Conservation (phyloP, 1,140 invertebrate genomes). For the Hyposmocoma kahamanoa region DNA sequence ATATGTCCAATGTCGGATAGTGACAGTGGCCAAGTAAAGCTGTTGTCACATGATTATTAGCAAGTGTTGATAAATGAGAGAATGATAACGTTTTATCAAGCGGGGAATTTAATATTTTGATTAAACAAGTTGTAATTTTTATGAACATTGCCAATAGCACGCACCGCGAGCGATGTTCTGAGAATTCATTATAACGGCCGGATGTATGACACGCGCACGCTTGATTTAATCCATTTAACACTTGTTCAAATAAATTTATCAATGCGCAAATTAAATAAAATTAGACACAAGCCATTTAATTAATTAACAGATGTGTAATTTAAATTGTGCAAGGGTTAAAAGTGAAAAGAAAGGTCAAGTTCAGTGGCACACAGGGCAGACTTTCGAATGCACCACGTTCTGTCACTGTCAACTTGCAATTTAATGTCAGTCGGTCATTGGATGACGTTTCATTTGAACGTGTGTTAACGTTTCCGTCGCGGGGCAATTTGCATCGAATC, state of each 20-base stretch:
- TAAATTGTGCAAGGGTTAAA: too few relatives aligned
- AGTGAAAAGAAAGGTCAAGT: conserved; percentile 34
- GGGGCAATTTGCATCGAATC: conserved; percentile 58
- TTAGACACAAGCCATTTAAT: too few relatives aligned
- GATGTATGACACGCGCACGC: too few relatives aligned
- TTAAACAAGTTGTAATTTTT: too few relatives aligned
- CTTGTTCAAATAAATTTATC: too few relatives aligned
- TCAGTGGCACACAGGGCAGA: conserved; percentile 31
- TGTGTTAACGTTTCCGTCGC: conserved; percentile 35
- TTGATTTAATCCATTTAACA: too few relatives aligned
- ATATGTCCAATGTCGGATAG: neutral
- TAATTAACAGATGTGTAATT: too few relatives aligned
- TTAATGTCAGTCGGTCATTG: conserved; percentile 50
- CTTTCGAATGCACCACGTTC: conserved; percentile 33
- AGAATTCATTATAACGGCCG: too few relatives aligned
- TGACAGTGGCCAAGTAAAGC: neutral
- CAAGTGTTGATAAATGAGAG: conserved; percentile 8
- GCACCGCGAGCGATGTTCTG: too few relatives aligned
- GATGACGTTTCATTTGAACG: conserved; percentile 48
- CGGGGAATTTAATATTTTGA: too few relatives aligned
- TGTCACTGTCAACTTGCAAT: conserved; percentile 26
- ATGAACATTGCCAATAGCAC: too few relatives aligned
- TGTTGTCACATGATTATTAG: conserved; percentile 10
- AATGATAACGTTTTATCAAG: neutral
- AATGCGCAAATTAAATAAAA: too few relatives aligned